phyloP scores from a whole-genome alignment of 2,888 invertebrate genomes.

The Sinotaia quadrata region DNA sequence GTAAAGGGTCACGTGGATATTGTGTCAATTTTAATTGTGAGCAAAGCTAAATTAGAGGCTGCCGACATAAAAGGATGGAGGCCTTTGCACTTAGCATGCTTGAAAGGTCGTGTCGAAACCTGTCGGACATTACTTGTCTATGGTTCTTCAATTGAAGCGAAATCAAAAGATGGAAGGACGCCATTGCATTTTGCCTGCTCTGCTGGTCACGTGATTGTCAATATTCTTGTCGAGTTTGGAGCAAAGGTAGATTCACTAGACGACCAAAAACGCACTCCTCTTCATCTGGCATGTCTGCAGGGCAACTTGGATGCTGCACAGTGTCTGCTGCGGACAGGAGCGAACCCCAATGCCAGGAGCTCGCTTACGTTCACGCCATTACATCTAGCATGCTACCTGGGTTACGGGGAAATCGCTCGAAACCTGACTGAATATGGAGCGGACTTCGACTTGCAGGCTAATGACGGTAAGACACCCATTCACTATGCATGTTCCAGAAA shows the following conservation, averaged over 20 bases:
- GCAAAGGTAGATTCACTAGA: neutral
- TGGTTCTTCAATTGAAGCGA: neutral
- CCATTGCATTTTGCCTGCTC: neutral
- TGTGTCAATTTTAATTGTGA: neutral
- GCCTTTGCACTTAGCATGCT: neutral
- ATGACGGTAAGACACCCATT: neutral
- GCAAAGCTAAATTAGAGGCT: neutral
- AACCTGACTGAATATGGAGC: neutral
- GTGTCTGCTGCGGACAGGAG: neutral
- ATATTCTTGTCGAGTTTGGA: neutral
- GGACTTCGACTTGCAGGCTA: neutral
- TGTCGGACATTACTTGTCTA: neutral
- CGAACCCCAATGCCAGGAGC: neutral
- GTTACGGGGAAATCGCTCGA: neutral
- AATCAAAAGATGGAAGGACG: neutral
- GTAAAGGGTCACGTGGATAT: neutral
- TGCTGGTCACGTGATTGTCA: neutral
- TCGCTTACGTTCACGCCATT: neutral
- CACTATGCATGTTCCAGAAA: neutral
- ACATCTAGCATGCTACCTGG: neutral
- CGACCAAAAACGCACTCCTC: neutral
- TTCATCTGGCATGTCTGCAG: neutral
- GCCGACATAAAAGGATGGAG: neutral
- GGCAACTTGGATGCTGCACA: neutral
- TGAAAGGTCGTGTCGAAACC: neutral